These are phyloP conservation scores for Brachyistius frenatus DNA, from an alignment of 2,113 vertebrate genomes.

Conservation along the genomic window DNA sequence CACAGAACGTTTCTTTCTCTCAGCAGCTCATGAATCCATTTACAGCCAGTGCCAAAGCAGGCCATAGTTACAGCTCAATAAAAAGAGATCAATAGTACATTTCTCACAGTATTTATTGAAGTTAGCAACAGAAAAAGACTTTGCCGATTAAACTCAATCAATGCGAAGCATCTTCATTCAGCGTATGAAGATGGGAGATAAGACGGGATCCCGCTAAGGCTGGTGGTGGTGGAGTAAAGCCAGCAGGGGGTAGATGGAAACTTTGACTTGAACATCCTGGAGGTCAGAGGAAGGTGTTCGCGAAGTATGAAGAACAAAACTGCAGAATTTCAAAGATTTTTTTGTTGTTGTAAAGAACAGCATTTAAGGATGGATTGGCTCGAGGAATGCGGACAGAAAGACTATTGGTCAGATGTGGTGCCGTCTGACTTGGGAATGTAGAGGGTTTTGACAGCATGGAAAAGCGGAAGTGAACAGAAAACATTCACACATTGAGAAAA, in stretches of 20 bases:
- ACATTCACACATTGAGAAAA: background rate
- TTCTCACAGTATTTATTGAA: slow-evolving; percentile 1
- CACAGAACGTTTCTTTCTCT: background rate
- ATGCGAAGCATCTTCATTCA: background rate
- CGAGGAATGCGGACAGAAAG: background rate
- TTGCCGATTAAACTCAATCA: too few relatives aligned
- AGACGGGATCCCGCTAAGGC: too few relatives aligned
- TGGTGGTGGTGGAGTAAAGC: too few relatives aligned
- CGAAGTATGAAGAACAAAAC: background rate
- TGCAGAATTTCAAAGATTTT: background rate
- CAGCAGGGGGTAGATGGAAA: background rate
- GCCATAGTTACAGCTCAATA: background rate
- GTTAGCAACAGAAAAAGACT: background rate
- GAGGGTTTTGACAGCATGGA: too few relatives aligned
- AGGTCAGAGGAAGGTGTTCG: background rate
- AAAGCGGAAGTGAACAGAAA: too few relatives aligned
- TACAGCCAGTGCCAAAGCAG: background rate
- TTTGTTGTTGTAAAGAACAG: background rate
- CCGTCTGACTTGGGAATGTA: too few relatives aligned
- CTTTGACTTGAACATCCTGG: background rate
- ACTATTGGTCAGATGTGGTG: background rate
- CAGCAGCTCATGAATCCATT: background rate
- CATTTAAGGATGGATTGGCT: background rate
- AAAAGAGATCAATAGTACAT: background rate
- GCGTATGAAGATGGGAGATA: too few relatives aligned